Conservation (phyloP, 1,140 invertebrate species). For the Halictus rubicundus region DNA sequence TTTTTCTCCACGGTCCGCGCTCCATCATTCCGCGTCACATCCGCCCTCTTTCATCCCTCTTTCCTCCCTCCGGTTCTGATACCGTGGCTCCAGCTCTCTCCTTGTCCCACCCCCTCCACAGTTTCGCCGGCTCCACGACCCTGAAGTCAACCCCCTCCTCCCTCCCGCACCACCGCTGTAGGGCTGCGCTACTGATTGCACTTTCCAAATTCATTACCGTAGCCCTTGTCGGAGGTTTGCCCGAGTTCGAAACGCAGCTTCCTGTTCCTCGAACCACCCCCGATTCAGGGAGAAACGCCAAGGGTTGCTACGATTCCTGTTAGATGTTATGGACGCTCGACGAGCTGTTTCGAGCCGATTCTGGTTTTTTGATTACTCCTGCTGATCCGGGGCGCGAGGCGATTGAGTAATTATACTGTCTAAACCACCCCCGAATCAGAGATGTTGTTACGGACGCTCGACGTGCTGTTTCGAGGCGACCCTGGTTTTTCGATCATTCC, state of each 20-base stretch:
- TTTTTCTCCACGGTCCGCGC: slow-evolving; percentile 80
- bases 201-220: slow-evolving; percentile 79
- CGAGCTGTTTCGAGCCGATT: slow-evolving; percentile 27
- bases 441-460: too few relatives aligned
- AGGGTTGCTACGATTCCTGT: slow-evolving; percentile 7
- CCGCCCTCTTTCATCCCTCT: slow-evolving; percentile 80
- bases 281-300: too few relatives aligned
- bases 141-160: slow-evolving; percentile 38
- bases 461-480: too few relatives aligned
- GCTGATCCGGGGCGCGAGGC: too few relatives aligned
- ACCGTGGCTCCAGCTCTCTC: slow-evolving; percentile 52
- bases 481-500: too few relatives aligned
- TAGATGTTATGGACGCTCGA: slow-evolving; percentile 32
- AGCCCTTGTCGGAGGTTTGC: slow-evolving; percentile 65
- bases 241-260: slow-evolving; percentile 38
- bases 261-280: too few relatives aligned
- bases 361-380: too few relatives aligned
- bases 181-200: slow-evolving; percentile 75
- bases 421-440: too few relatives aligned
- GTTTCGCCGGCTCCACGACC: slow-evolving; percentile 50
- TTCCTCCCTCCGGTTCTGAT: slow-evolving; percentile 64
- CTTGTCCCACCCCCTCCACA: slow-evolving; percentile 39
- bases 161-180: slow-evolving; percentile 4
- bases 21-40: slow-evolving; percentile 81
- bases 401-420: too few relatives aligned